phyloP scores from a whole-genome alignment of 1,140 invertebrate genomes.

The Cecropterus lyciades region DNA sequence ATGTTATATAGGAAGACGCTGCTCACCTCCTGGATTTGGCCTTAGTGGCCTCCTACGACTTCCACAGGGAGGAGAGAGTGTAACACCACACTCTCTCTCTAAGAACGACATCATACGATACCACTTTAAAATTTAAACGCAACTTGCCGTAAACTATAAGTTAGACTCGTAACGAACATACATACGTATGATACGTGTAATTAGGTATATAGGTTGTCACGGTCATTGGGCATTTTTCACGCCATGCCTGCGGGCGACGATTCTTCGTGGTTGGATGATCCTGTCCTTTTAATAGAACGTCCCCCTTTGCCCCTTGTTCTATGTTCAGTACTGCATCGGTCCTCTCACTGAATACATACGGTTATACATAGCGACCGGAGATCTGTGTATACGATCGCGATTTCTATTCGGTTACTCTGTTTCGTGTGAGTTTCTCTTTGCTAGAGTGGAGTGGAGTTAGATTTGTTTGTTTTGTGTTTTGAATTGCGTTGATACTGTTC shows the following conservation, averaged over 20 bases:
- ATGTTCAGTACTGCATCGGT: conserved; percentile 46
- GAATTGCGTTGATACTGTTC: no score
- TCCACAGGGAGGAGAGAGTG: no score
- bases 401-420: neutral
- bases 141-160: no score
- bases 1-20: no score
- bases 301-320: conserved; percentile 33
- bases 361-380: neutral
- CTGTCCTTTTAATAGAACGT: conserved; percentile 57
- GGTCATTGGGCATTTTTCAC: conserved; percentile 55
- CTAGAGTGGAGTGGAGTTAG: no score
- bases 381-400: neutral
- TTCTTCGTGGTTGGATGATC: conserved; percentile 51
- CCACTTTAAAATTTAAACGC: no score
- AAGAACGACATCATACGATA: no score
- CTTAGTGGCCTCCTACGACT: no score
- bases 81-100: no score
- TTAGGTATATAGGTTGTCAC: conserved; percentile 53
- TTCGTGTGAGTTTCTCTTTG: neutral
- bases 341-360: conserved; percentile 12
- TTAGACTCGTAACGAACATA: no score
- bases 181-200: neutral
- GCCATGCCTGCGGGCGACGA: conserved; percentile 45
- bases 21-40: no score
- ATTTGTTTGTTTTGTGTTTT: no score